These are phyloP conservation scores for Eugnorisma glareosa DNA, from an alignment of 2,888 invertebrate species.

Conservation along the genomic window DNA sequence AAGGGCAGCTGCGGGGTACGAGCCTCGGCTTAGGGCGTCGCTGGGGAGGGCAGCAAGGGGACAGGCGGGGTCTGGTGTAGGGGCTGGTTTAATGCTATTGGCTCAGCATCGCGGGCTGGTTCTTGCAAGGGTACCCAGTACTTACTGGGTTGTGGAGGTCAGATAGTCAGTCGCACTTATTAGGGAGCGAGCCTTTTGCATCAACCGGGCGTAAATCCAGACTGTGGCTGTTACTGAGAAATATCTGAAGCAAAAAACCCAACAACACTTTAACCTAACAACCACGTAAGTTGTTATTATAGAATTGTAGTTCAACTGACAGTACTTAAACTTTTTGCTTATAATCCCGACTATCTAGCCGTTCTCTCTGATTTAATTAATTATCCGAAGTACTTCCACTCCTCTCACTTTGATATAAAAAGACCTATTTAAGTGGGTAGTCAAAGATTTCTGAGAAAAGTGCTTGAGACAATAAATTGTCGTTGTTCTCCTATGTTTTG, in stretches of 20 bases:
- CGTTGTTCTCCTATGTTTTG: background rate
- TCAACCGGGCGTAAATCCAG: background rate
- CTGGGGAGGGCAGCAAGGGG: too few relatives aligned
- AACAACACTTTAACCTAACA: background rate
- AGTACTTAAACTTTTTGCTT: background rate
- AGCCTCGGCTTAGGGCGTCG: too few relatives aligned
- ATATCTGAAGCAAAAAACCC: background rate
- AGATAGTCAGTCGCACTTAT: too few relatives aligned
- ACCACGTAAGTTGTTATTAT: background rate
- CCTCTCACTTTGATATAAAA: constrained; percentile 15
- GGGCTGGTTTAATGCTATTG: too few relatives aligned
- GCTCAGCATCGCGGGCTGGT: too few relatives aligned
- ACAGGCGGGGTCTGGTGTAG: too few relatives aligned
- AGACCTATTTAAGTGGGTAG: background rate
- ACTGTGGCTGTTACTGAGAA: background rate
- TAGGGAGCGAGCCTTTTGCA: background rate
- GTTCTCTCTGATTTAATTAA: constrained; percentile 12
- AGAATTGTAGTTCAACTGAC: background rate
- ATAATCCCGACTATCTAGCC: background rate
- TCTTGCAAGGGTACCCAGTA: too few relatives aligned
- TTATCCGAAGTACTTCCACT: constrained; percentile 4
- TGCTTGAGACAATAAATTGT: constrained; percentile 15
- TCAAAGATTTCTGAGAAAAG: constrained; percentile 13
- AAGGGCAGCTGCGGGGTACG: too few relatives aligned
- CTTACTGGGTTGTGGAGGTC: too few relatives aligned